phyloP scores from a whole-genome alignment of 2,113 vertebrate species.

The Anoura caudifer region DNA sequence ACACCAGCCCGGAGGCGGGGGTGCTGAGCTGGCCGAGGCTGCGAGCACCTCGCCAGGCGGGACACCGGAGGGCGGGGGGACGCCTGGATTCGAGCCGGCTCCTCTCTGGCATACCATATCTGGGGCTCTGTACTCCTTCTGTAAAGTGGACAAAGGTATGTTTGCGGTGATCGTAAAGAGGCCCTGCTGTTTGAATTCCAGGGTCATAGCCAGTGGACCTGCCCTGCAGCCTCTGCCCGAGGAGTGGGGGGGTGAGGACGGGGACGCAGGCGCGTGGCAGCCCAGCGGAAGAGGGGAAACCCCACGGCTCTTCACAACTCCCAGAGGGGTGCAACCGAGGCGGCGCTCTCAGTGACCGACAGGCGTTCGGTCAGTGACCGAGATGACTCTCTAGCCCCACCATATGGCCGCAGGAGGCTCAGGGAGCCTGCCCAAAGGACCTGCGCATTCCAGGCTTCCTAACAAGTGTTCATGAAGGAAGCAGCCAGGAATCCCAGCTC shows the following conservation, averaged over 20 bases:
- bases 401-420: neutral
- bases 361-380: too few relatives aligned
- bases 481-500: neutral
- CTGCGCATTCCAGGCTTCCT: neutral
- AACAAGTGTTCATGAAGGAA: neutral
- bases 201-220: neutral
- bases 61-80: too few relatives aligned
- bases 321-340: neutral
- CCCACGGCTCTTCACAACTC: too few relatives aligned
- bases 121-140: neutral
- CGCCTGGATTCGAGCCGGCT: neutral
- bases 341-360: accelerated
- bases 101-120: neutral
- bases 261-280: too few relatives aligned
- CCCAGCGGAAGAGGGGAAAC: neutral
- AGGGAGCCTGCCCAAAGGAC: neutral
- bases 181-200: neutral
- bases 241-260: too few relatives aligned
- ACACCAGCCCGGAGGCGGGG: neutral
- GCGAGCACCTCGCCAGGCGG: neutral
- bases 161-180: too few relatives aligned
- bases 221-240: neutral
- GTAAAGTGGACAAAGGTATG: neutral
- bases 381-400: constrained; percentile 14
- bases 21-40: neutral